These are phyloP conservation scores for Metopolophium dirhodum DNA, from an alignment of 1,140 invertebrate species.

Conservation along the genomic window DNA sequence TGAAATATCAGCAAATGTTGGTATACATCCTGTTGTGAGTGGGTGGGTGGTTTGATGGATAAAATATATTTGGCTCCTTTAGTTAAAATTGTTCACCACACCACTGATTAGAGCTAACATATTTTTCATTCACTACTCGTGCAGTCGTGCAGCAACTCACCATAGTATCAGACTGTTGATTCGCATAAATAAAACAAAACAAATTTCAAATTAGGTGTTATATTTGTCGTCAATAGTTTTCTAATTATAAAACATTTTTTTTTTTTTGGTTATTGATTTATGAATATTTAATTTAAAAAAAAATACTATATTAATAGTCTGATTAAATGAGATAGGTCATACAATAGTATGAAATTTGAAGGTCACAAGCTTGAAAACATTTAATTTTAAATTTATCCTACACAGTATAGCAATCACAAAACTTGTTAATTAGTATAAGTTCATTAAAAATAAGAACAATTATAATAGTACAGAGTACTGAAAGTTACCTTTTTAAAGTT, in stretches of 20 bases:
- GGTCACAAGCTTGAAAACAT: background rate
- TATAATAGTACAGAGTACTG: too few relatives aligned
- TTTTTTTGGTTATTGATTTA: background rate
- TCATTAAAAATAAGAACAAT: background rate
- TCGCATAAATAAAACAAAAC: slow-evolving; percentile 52
- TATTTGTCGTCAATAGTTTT: background rate
- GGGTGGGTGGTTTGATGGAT: too few relatives aligned
- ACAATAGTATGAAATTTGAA: background rate
- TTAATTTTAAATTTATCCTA: background rate
- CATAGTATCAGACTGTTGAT: slow-evolving; percentile 52
- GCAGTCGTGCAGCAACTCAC: slow-evolving; percentile 51
- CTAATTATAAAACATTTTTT: background rate
- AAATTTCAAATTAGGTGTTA: slow-evolving; percentile 29
- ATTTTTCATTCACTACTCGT: slow-evolving; percentile 28
- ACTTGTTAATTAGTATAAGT: background rate
- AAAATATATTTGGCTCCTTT: too few relatives aligned
- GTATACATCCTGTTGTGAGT: too few relatives aligned
- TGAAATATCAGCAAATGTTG: too few relatives aligned
- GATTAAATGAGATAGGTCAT: background rate
- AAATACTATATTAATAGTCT: background rate
- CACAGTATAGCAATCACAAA: background rate
- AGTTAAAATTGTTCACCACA: too few relatives aligned
- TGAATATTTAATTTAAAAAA: background rate
- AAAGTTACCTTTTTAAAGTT: too few relatives aligned
- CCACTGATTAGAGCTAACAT: too few relatives aligned